Evolutionary conservation across 2,113 vertebrate genomes (phyloP).

Genomic region (Mixornis gularis): DNA sequence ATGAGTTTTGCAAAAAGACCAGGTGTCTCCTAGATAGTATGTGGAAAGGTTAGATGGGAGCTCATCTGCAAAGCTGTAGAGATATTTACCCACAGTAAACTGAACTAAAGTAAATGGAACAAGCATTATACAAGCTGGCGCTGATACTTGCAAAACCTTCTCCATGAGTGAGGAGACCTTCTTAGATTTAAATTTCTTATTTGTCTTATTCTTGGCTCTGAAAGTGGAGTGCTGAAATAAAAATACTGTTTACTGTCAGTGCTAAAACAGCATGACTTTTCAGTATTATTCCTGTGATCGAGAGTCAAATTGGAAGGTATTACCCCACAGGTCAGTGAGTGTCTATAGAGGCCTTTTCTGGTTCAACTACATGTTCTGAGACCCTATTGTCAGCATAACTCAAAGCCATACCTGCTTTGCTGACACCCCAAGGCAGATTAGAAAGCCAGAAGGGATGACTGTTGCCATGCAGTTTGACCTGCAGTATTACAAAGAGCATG

Average conservation of each 20-base stretch:
- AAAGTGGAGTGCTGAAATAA: background rate
- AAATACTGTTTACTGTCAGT: background rate
- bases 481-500: background rate
- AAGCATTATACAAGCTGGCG: rapidly evolving
- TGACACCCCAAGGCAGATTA: background rate
- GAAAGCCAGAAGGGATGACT: background rate
- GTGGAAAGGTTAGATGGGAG: background rate
- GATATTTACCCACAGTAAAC: background rate
- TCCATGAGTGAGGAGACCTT: background rate
- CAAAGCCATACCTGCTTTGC: background rate
- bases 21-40: background rate
- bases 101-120: background rate
- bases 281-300: background rate
- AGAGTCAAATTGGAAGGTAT: background rate
- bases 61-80: background rate
- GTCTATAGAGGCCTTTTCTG: background rate
- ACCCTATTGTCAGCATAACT: background rate
- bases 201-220: background rate
- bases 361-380: background rate
- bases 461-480: background rate
- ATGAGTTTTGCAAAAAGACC: background rate
- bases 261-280: background rate
- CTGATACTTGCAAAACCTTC: background rate
- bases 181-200: background rate
- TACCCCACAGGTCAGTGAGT: background rate